phyloP scores from a whole-genome alignment of 1,140 invertebrate species.

The Euura lappo region DNA sequence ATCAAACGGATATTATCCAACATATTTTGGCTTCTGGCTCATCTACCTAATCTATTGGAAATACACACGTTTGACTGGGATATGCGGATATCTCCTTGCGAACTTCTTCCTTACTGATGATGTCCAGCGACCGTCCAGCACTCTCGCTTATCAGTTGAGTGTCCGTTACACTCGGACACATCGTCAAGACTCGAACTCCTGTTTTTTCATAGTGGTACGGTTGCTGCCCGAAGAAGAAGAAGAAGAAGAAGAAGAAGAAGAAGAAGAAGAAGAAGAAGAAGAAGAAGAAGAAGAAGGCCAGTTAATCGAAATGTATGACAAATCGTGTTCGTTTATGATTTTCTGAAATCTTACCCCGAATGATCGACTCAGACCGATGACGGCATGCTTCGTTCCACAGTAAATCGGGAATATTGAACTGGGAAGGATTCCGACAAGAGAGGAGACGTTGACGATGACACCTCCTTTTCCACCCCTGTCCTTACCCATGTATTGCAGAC shows the following conservation, averaged over 20 bases:
- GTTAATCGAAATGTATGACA: background rate
- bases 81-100: slow-evolving; percentile 5
- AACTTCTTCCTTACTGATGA: slow-evolving; percentile 32
- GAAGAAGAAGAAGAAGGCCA: background rate
- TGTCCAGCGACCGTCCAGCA: slow-evolving; percentile 30
- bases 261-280: background rate
- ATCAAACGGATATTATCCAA: background rate
- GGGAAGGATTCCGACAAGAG: slow-evolving; percentile 62
- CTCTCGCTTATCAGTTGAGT: slow-evolving; percentile 39
- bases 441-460: slow-evolving; percentile 66
- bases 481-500: slow-evolving; percentile 59
- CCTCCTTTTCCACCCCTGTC: slow-evolving; percentile 65
- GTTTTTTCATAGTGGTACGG: slow-evolving; percentile 40
- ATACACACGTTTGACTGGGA: too few relatives aligned
- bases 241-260: background rate
- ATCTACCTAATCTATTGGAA: too few relatives aligned
- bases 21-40: too few relatives aligned
- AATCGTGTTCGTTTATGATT: background rate
- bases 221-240: background rate
- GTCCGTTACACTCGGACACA: slow-evolving; percentile 61
- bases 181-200: slow-evolving; percentile 52
- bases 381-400: slow-evolving; percentile 69
- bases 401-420: slow-evolving; percentile 66
- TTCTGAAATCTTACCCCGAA: slow-evolving; percentile 31
- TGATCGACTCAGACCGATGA: slow-evolving; percentile 50